Base-by-base conservation (phyloP, 2,888 invertebrate species). In the Lepeophtheirus nordmannii region DNA sequence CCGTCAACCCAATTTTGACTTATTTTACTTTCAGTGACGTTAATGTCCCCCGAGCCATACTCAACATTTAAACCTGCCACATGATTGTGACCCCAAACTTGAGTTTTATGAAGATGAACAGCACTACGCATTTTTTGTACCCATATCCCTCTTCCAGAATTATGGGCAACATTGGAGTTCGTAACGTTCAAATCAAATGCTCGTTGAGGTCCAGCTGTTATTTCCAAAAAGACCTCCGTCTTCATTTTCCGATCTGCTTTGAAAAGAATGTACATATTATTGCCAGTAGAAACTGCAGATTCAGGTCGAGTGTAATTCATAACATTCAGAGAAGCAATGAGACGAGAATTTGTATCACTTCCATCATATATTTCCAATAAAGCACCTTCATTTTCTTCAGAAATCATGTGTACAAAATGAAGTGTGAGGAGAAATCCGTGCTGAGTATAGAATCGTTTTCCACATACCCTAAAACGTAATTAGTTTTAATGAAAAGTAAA, bases 81-180 rank as follows among this genome's bases (percentile, higher is more conserved):
- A 74, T 93, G 87, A 68, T 85, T 85, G 74, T 93, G 94, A 72
- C 87, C 85, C 0, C 87, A 86, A 62, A 96, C 82, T 0, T 86
- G 83, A 12, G 86, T 86, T 53, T 85, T 82, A 72, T 89, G 86
- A 62, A 96, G 81, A 74, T 89, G 86, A n/a, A 93, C 76, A 73
- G 86, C 87, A 17, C 90, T 90, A 72, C 94, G 82, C 67, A 96
- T 80, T 74, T 92, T 90, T 75, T 93, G 90, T 14, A 89, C 83
- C n/a, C 83, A 87, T 63, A 98, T 82, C n/a, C 98, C 98, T 74
- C 93, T 84, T 0, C 96, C 96, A 70, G 86, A 85, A 77, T 98
- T 98, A 74, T 88, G 85, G 1, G 85, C 83, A 68, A 97, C 83
- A 41, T 84, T 82, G 1, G 89, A 87, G 72, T 89, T 85, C 0